Conservation (phyloP, 2,113 vertebrate species). For the Urocynchramus pylzowi region DNA sequence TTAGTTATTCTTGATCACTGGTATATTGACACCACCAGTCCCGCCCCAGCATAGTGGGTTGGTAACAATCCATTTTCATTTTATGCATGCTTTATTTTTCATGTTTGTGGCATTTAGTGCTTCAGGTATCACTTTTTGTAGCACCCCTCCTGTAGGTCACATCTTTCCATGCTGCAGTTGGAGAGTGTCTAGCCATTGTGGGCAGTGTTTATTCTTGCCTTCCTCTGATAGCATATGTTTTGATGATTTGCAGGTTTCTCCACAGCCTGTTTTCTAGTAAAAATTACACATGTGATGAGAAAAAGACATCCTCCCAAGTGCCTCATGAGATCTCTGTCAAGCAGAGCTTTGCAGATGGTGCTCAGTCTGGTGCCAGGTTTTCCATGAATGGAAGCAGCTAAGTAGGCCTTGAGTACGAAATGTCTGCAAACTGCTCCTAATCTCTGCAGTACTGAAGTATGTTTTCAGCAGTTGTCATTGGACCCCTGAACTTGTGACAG, state of each 20-base stretch:
- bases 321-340: neutral
- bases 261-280: conserved; percentile 8
- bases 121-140: neutral
- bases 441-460: neutral
- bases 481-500: neutral
- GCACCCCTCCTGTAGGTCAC: neutral
- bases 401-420: neutral
- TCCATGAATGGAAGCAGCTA: neutral
- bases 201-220: neutral
- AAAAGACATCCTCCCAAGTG: neutral
- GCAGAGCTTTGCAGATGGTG: conserved; percentile 28
- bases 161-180: neutral
- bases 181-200: neutral
- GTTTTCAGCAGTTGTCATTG: neutral
- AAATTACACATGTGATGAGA: neutral
- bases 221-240: neutral
- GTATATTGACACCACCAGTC: neutral
- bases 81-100: neutral
- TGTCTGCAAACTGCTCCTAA: neutral
- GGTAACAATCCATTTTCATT: neutral
- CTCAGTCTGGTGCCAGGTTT: conserved; percentile 18
- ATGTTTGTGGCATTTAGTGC: neutral
- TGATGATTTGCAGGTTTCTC: neutral
- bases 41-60: neutral
- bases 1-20: neutral